Evolutionary conservation across 2,797 vertebrate genomes (phyloP).

Genomic region (Buceros bicornis): DNA sequence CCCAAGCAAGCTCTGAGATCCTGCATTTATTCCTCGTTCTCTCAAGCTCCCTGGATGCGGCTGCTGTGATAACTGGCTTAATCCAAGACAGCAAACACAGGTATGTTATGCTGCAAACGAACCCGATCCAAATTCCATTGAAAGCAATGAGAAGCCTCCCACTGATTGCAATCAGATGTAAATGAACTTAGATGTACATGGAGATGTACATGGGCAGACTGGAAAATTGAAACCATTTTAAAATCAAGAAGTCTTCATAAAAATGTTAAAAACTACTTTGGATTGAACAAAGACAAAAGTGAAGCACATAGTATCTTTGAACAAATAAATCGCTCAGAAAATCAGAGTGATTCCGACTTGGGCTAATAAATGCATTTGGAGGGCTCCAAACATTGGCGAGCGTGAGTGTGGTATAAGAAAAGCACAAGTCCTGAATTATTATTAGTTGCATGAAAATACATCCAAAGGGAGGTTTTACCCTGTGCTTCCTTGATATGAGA

Average conservation of each 20-base stretch:
- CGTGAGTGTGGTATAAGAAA: neutral
- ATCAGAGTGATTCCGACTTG: neutral
- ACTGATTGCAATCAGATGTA: slow-evolving; percentile 47
- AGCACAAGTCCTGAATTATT: slow-evolving; percentile 5
- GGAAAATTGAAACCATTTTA: slow-evolving; percentile 14
- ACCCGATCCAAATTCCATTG: slow-evolving; percentile 5
- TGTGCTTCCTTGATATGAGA: neutral
- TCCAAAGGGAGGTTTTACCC: neutral
- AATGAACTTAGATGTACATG: neutral
- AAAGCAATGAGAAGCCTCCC: slow-evolving; percentile 11
- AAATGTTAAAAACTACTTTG: neutral
- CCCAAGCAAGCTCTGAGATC: neutral
- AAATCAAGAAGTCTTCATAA: neutral
- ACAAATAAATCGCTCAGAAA: neutral
- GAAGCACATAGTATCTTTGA: neutral
- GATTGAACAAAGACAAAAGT: neutral
- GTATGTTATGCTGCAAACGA: neutral
- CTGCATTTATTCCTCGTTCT: neutral
- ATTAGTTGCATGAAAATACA: slow-evolving; percentile 25
- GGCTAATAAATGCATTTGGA: neutral
- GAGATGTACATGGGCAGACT: neutral
- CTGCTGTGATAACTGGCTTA: neutral
- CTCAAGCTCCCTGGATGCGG: neutral
- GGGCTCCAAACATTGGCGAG: neutral
- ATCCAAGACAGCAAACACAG: slow-evolving; percentile 3